Conservation (phyloP, 2,113 vertebrate species). For the Casuarius casuarius region DNA sequence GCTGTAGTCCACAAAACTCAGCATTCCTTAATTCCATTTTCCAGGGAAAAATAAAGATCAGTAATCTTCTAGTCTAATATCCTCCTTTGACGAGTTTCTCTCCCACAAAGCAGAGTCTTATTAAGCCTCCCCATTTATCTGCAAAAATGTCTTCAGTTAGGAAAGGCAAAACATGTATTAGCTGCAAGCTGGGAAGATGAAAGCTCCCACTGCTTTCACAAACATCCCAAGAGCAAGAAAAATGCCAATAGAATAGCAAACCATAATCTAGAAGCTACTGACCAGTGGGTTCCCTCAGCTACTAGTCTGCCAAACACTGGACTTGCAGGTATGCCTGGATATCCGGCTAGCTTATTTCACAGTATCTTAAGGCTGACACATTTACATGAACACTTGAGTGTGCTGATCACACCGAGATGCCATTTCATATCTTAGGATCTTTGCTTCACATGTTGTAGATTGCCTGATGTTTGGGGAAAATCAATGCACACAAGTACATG, state of each 20-base stretch:
- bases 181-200: background rate
- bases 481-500: background rate
- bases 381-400: background rate
- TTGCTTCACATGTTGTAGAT: background rate
- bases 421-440: background rate
- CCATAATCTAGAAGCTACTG: background rate
- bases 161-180: background rate
- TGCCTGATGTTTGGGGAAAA: background rate
- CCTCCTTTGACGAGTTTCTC: background rate
- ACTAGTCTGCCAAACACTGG: accelerated
- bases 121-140: background rate
- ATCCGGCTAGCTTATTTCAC: background rate
- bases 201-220: background rate
- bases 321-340: background rate
- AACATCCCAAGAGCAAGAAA: background rate
- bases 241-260: background rate
- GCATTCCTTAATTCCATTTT: background rate
- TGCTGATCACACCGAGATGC: background rate
- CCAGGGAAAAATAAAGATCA: background rate
- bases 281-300: background rate
- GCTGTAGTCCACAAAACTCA: background rate
- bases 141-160: background rate
- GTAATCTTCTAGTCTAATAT: background rate
- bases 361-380: background rate
- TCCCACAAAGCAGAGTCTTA: background rate